Evolutionary conservation across 2,888 invertebrate species (phyloP), one percentile per base, ranked within the genome.

Genomic region (Chromoteleia sp.): DNA sequence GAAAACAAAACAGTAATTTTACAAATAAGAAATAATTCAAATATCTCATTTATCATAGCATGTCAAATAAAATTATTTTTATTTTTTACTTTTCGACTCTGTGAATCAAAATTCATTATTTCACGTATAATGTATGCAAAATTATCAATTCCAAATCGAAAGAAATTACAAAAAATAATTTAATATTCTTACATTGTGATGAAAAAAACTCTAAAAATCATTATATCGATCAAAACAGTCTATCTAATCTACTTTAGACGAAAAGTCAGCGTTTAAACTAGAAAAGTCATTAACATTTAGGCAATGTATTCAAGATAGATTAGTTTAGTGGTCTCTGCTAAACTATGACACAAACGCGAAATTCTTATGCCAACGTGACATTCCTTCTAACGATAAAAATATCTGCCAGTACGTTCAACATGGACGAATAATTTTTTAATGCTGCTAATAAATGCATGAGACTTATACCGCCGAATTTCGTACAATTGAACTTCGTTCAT

Each of bases 321-420:
- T 73, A 73, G 63, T 63, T 61, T 54, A 73, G 21, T 54, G 8
- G 45, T 73, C 14, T 30, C 17, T 30, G 21, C 43, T 63, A 63
- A 52, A 56, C 19, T 43, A 41, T 71, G 73, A 63, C 63, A 63
- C 61, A 63, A 61, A 73, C 52, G 73, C 73, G 73, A 68, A 56
- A 68, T 67, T 67, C 54, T 65, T 19, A 39, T 39, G 41, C 43
- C 33, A 33, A 0, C 19, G 19, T 10, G 30, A 52, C 67, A 30
- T 36, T 67, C 68, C 12, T 56, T 56, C 33, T 43, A 21, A 68
- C 43, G 33, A 68, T 45, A 21, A 54, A 43, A 45, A 2, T 56
- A 21, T 68, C 67, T 41, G 45, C 21, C 54, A 15, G 39, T n/a
- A 17, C 41, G 12, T 73, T 63, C 73, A 54, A 45, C 14, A 61